phyloP scores from a whole-genome alignment of 2,113 vertebrate genomes.

The Sinosuthora webbiana region DNA sequence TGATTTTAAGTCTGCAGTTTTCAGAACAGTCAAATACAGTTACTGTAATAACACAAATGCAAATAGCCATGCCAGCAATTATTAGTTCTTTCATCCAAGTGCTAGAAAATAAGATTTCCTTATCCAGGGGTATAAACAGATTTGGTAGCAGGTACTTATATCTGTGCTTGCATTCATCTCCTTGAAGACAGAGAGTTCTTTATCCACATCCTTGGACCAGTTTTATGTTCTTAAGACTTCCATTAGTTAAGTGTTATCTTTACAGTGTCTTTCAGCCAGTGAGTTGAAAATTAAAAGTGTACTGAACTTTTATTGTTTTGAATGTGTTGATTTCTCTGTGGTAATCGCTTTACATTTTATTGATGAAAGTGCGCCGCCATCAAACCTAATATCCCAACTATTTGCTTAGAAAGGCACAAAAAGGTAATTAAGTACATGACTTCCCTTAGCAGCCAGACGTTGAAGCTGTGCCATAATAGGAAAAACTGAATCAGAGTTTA shows the following conservation, averaged over 20 bases:
- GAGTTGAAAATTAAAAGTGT: slow-evolving; percentile 15
- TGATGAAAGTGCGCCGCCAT: background rate
- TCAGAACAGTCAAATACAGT: background rate
- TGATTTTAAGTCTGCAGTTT: slow-evolving; percentile 2
- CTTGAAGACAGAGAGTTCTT: background rate
- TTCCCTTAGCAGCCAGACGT: background rate
- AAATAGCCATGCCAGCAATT: background rate
- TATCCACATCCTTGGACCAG: background rate
- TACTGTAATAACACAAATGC: background rate
- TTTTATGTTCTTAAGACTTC: background rate
- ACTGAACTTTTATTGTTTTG: background rate
- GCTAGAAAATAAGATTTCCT: background rate
- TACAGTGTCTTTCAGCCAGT: background rate
- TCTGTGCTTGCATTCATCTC: background rate
- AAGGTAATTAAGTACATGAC: background rate
- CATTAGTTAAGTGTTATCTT: background rate
- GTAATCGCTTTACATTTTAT: background rate
- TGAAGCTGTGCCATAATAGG: slow-evolving; percentile 20
- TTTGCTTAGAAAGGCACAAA: slow-evolving; percentile 15
- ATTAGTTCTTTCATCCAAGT: background rate
- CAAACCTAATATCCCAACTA: background rate
- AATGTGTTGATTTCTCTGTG: background rate
- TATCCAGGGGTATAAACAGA: background rate
- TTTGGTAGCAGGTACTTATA: background rate
- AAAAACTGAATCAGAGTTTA: slow-evolving; percentile 48